Evolutionary conservation across 2,888 invertebrate genomes (phyloP), one percentile per base, ranked within the genome.

Genomic region (Ophioninae sp.): DNA sequence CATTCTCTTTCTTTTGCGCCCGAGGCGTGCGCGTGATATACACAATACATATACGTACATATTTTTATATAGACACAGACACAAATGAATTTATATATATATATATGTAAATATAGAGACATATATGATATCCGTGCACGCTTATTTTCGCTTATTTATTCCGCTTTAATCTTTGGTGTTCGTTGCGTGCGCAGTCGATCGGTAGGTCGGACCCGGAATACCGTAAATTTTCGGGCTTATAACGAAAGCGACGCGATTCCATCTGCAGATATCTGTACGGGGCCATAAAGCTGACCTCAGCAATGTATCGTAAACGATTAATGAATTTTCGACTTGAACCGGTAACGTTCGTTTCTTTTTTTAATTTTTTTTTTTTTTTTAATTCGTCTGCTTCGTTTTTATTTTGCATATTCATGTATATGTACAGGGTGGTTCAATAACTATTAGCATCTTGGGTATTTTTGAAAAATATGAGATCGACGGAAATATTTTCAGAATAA

Each of bases 261-360:
- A 76, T 67, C 61, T 17, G 39, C 57, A 30, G 17, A 65, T 69
- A 50, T 6, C 10, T 20, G 21, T 50, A 44, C 37, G 50, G 20
- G 21, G 41, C 8, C 39, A 74, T 74, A 61, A 68, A 75, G 68
- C 64, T 64, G 37, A 59, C 68, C 56, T 39, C 59, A 39, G 56
- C 56, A 57, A 44, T 17, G 21, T 56, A 44, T n/a, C n/a, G 23
- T 61, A 10, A 39, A 56, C 59, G 77, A 70, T 78, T 74, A 74
- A 80, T 74, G 69, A 78, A 83, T 78, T 78, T 50, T 37, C 80
- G 64, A 64, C 30, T 20, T n/a, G 74, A 80, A 80, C 76, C 76
- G 79, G 83, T 73, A 76, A n/a, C n/a, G n/a, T n/a, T n/a, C n/a
- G n/a, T n/a, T n/a, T n/a, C n/a, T 30, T 30, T 30, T 30, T 30